Base-by-base conservation (phyloP, 2,797 vertebrate species). In the Todus mexicanus region DNA sequence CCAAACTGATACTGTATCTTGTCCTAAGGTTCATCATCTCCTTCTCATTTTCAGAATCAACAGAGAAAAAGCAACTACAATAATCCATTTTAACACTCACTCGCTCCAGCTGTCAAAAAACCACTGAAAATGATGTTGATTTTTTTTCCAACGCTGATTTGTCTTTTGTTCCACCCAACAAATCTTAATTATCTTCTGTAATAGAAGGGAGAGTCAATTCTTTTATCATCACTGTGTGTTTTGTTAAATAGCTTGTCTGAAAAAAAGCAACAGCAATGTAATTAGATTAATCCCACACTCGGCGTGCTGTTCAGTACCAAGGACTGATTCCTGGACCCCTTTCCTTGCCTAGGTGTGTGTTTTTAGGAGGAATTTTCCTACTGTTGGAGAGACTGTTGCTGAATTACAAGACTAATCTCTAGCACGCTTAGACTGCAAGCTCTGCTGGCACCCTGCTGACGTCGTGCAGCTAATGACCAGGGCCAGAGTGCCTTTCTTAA, bases 121-220 rank as follows among this genome's bases (percentile, higher is more conserved):
- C 4, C 79, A 80, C 72, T 83, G 40, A 80, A 74, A 70, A 77
- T 76, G 33, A 71, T 31, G 82, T 75, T 47, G 53, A 43, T 82
- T 84, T 88, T 85, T 23, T 90, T 48, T 13, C 15, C 70, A 78
- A 10, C 21, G 12, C 23, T 71, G 43, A 61, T 83, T 94, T 96
- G 64, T 81, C 57, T 84, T 93, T 91, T 90, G 43, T 94, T 95
- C 73, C 33, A 68, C n/a, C 71, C 94, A 93, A 79, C 87, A 89
- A 92, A 87, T 79, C 60, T 95, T 95, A 89, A 90, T 81, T 75
- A 90, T 66, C 65, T 92, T 77, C 69, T 82, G 38, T 48, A 63
- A 63, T 23, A 60, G 77, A 75, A 93, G 54, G 15, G 29, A 47
- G 59, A 84, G 51, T 61, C 65, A 76, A 48, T 81, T 80, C 56